Base-by-base conservation (phyloP, 2,797 vertebrate species). In the Enoplosus armatus region DNA sequence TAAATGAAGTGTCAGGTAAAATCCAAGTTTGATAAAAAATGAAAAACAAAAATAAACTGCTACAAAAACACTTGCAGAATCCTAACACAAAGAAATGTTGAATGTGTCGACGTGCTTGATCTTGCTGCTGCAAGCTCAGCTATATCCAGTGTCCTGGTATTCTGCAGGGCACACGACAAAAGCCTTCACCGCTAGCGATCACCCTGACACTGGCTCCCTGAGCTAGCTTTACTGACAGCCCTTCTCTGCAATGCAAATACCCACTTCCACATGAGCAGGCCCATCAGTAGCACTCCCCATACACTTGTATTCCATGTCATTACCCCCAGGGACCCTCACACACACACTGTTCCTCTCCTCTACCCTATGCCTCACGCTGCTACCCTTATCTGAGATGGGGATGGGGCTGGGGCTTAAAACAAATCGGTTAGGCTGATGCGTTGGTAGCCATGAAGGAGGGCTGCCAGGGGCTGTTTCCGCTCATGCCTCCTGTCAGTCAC, bases 401-500 rank as follows among this genome's bases (percentile, higher is more conserved):
- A 65, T 70, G 76, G 84, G 83, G 77, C 56, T 45, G 64, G 72
- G 79, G 75, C 67, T 86, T 86, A 72, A 86, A 89, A 89, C 80
- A 84, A 87, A 83, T 87, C 69, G 24, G 84, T 61, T 24, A 62
- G 77, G 53, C 64, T 87, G 77, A 85, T 79, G 73, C 39, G 12
- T 77, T 79, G 86, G 75, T 70, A 83, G 80, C 80, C 81, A 69
- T 85, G 85, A 91, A 86, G 80, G 79, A 88, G 88, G 77, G 87
- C 76, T 84, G 82, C 91, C 90, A 85, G 8, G 26, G 92, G 89
- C 86, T 70, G 77, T 90, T 91, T 89, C 87, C 87, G 73, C 86
- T 90, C 88, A 86, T 71, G 73, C 82, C 82, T 89, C 88, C 90
- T 92, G 94, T 95, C 95, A 95, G 72, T 96, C 93, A 95, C 80